Evolutionary conservation across 2,888 invertebrate genomes (phyloP).

Genomic region (Cinara cedri): DNA sequence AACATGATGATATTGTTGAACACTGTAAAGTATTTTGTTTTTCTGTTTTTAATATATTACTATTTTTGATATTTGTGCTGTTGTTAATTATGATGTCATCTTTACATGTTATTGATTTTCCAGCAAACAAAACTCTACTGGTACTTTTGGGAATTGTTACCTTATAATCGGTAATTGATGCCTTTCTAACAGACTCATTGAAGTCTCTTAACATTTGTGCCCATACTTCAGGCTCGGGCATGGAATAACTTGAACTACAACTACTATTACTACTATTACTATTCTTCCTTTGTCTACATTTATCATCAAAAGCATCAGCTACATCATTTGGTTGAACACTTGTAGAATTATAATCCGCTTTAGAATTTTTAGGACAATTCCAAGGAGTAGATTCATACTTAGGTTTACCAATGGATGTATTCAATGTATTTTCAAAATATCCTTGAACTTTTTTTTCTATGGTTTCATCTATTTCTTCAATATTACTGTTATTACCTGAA

Average conservation of each 20-base stretch:
- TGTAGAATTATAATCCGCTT: background rate
- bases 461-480: background rate
- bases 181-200: constrained; percentile 48
- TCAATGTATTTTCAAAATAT: background rate
- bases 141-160: background rate
- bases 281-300: background rate
- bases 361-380: constrained; percentile 24
- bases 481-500: constrained; percentile 11
- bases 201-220: constrained; percentile 44
- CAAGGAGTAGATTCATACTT: constrained; percentile 47
- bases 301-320: background rate
- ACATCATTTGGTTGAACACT: background rate
- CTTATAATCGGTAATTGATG: background rate
- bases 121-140: constrained; percentile 5
- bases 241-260: background rate
- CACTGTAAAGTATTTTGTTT: background rate
- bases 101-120: background rate
- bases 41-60: background rate
- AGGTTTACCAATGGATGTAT: constrained; percentile 42
- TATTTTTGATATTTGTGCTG: background rate
- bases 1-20: background rate
- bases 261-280: background rate
- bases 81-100: no score
- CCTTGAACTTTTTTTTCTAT: background rate
- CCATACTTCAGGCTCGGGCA: background rate